Percentiles rank a stretch among this genome's conserved stretches.
These are phyloP conservation scores for Parnassius smintheus DNA, from an alignment of 2,888 invertebrate genomes.

Conservation along the genomic window DNA sequence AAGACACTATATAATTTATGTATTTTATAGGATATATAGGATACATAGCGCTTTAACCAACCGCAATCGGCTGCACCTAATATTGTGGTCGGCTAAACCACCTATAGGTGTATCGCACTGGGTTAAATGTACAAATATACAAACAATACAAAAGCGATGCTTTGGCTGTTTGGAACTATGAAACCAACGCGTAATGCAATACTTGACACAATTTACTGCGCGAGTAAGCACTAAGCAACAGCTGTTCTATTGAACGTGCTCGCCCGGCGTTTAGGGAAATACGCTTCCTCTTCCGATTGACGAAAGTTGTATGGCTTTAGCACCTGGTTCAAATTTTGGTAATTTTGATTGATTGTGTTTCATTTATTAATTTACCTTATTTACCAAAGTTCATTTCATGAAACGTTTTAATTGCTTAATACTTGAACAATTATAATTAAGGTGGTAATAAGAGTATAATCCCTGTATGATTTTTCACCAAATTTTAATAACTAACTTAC, in stretches of 20 bases:
- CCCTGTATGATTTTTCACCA: too few relatives aligned
- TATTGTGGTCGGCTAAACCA: too few relatives aligned
- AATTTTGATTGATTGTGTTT: background rate
- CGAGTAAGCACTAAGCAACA: constrained; percentile 12
- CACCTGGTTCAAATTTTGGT: constrained; percentile 14
- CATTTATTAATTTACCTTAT: background rate
- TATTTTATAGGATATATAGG: too few relatives aligned
- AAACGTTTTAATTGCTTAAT: too few relatives aligned
- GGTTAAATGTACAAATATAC: background rate
- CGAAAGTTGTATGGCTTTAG: constrained; percentile 20
- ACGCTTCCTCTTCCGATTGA: constrained; percentile 17
- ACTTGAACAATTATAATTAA: too few relatives aligned
- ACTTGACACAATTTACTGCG: constrained; percentile 18
- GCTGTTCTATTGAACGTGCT: constrained; percentile 18
- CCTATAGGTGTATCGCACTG: too few relatives aligned
- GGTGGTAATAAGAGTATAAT: too few relatives aligned
- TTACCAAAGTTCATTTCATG: background rate
- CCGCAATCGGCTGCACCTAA: too few relatives aligned
- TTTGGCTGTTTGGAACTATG: constrained; percentile 6
- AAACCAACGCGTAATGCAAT: constrained; percentile 17
- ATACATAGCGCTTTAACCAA: too few relatives aligned
- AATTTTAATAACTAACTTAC: too few relatives aligned
- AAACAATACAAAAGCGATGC: constrained; percentile 18
- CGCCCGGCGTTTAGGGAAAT: constrained; percentile 12
- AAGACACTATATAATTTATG: too few relatives aligned